Conservation (phyloP, 2,797 vertebrate genomes). For the Fistularia tabacaria region DNA sequence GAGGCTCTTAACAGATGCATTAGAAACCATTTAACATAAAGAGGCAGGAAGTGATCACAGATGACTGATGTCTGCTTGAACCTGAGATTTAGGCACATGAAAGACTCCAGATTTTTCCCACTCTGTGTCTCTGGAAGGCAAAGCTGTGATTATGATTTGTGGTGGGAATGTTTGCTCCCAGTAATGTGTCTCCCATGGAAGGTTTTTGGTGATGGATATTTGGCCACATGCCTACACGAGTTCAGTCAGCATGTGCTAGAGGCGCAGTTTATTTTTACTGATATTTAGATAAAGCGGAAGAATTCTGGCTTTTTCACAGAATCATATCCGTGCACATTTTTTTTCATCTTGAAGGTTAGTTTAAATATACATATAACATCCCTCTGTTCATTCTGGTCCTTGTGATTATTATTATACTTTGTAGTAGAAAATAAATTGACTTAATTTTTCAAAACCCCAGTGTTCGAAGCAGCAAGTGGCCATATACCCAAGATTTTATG, state of each 20-base stretch:
- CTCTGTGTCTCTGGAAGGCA: constrained; percentile 51
- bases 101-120: constrained; percentile 49
- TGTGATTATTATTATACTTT: too few relatives aligned
- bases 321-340: not conserved
- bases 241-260: constrained; percentile 16
- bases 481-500: too few relatives aligned
- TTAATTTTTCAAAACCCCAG: too few relatives aligned
- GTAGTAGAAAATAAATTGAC: too few relatives aligned
- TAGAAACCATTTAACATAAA: constrained; percentile 23
- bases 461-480: too few relatives aligned
- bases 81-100: constrained; percentile 49
- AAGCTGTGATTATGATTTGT: constrained; percentile 67
- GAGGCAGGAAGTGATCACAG: constrained; percentile 6
- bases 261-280: not conserved
- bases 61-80: constrained; percentile 49
- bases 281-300: not conserved
- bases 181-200: constrained; percentile 56
- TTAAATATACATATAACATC: too few relatives aligned
- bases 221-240: constrained; percentile 14
- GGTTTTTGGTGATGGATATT: constrained; percentile 35
- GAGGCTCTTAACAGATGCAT: constrained; percentile 26
- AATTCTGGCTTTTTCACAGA: not conserved
- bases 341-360: too few relatives aligned
- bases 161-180: constrained; percentile 53
- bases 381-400: too few relatives aligned